Base-by-base conservation (phyloP, 2,113 vertebrate genomes). In the Notarius quadriscutis region DNA sequence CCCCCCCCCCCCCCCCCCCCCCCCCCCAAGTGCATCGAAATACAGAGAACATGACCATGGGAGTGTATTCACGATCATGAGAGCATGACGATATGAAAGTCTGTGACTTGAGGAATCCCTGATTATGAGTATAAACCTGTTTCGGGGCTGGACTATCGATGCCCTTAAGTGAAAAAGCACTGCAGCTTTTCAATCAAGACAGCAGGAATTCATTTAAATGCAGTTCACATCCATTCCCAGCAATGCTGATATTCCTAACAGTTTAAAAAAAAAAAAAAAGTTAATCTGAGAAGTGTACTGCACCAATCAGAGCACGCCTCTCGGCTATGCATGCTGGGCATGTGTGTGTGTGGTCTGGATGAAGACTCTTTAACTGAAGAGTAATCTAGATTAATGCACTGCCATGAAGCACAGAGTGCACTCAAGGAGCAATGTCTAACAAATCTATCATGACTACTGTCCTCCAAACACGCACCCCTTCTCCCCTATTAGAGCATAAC, bases 361-460 rank as follows among this genome's bases (percentile, higher is more conserved):
- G 55, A 92, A 91, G 83, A 85, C 89, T 88, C 89, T n/a, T 87
- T 88, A 91, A 92, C 10, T 87, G 85, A 86, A 92, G 83, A 89
- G 74, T 91, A 88, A 94, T 93, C 84, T 90, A 87, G 93, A 93
- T 93, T 89, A 92, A 92, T 90, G 88, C 84, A 89, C 10, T 84
- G 69, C 65, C 67, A 25, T 87, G 78, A 91, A 90, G 62, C 82
- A 88, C 41, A 72, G 67, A 85, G 86, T 84, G 86, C 87, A 87
- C 89, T 87, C 51, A 74, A 69, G 50, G 77, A 82, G 57, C 55
- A 77, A 34, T 53, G n/a, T 48, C 41, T 4, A 83, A 57, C 60
- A 88, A n/a, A 85, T 80, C 69, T 65, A 20, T 71, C 34, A 74
- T 22, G 25, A 9, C 30, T 15, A 72, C 86, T 10, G 15, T 84